Evolutionary conservation across 1,140 invertebrate species (phyloP).

Genomic region (Orussus abietinus): DNA sequence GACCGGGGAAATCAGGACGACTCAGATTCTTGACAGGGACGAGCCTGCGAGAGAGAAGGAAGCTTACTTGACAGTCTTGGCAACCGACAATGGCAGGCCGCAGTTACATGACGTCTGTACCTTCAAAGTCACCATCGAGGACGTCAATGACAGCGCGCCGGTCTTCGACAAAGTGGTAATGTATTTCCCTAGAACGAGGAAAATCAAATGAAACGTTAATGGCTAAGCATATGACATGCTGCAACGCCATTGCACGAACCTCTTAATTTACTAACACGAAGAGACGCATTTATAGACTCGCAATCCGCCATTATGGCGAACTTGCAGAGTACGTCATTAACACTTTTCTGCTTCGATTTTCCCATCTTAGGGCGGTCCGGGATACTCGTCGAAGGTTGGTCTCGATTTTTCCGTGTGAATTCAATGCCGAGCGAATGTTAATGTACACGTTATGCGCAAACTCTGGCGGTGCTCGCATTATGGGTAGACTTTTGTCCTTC

Average conservation of each 20-base stretch:
- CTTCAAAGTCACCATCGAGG: conserved; percentile 79
- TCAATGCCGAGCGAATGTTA: no score
- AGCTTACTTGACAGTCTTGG: conserved; percentile 73
- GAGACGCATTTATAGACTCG: no score
- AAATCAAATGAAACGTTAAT: no score
- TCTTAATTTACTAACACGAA: no score
- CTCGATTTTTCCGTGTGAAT: conserved; percentile 24
- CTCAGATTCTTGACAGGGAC: conserved; percentile 76
- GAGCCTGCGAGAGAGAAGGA: conserved; percentile 82
- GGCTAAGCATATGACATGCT: no score
- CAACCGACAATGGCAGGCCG: conserved; percentile 81
- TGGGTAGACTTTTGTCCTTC: no score
- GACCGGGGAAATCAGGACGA: conserved; percentile 72
- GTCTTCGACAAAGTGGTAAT: conserved; percentile 78
- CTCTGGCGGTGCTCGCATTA: no score
- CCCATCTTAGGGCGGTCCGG: conserved; percentile 61
- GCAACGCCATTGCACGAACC: no score
- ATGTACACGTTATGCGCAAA: no score
- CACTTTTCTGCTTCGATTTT: conserved; percentile 37
- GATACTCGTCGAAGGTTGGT: conserved; percentile 66
- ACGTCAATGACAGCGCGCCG: conserved; percentile 84
- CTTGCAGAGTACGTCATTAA: conserved; percentile 46
- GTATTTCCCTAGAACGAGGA: no score
- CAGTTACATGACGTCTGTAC: conserved; percentile 82
- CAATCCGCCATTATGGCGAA: no score